Evolutionary conservation across 2,797 vertebrate genomes (phyloP), one percentile per base, ranked within the genome.

Genomic region (Heliangelus exortis): DNA sequence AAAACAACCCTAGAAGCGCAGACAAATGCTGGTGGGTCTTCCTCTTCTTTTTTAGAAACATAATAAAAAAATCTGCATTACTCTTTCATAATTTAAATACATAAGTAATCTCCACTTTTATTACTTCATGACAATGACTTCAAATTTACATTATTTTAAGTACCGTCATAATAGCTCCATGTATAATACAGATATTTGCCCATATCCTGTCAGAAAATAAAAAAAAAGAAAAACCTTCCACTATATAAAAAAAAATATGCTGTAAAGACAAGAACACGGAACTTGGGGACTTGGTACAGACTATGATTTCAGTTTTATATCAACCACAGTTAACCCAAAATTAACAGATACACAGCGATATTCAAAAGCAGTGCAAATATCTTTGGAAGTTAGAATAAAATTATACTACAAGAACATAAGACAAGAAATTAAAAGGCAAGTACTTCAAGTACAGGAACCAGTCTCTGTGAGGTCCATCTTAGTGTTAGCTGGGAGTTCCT

Each of bases 371-470:
- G 99, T 99, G 99, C 99, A 99, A 99, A 98, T 98, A 98, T 99
- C 99, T 99, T 99, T 99, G 99, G 99, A 99, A 98, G 97, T 98
- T 98, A 98, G 98, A 98, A 98, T 98, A 98, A 98, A 98, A 98
- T 98, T 96, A 97, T 95, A 97, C 97, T 97, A 98, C 97, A 98
- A 98, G 98, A 98, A 98, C 96, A 33, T 89, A 97, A 97, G 96
- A 96, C 92, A 86, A 96, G 98, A 98, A 98, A 98, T 98, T 98
- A 98, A 99, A 98, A 98, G 98, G 98, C 97, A 96, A 98, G 97
- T 97, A 98, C 98, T 99, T 99, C 99, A 99, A 99, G 99, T 99
- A 99, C 98, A 98, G 97, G 98, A 98, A 96, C 97, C 94, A 96
- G 96, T 97, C 96, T 96, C 95, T 95, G 94, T 96, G 97, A 98